phyloP scores from a whole-genome alignment of 2,888 invertebrate genomes.

The Eristalinus sepulchralis region DNA sequence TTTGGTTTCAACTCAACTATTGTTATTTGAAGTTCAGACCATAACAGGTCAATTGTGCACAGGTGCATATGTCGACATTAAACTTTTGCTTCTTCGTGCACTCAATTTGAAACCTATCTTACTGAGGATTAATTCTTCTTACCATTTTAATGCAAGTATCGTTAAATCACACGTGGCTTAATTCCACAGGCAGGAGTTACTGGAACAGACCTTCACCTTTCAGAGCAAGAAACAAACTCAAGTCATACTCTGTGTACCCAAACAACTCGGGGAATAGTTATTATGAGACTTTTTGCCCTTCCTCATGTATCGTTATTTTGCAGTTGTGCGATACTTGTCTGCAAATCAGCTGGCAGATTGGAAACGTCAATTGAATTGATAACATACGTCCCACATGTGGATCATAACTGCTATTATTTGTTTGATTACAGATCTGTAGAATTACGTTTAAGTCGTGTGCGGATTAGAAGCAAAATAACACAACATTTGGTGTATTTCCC shows the following conservation, averaged over 20 bases:
- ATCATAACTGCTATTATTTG: conserved; percentile 8
- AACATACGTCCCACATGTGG: conserved; percentile 59
- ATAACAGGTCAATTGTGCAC: too few species aligned
- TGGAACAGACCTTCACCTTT: background rate
- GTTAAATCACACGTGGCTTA: background rate
- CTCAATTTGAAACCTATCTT: too few species aligned
- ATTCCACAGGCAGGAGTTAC: background rate
- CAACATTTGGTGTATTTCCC: too few species aligned
- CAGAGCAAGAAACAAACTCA: background rate
- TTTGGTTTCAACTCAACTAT: too few species aligned
- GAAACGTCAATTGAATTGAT: conserved; percentile 8
- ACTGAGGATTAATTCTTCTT: background rate
- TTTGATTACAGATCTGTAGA: background rate
- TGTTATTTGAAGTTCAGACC: too few species aligned
- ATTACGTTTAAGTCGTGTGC: background rate
- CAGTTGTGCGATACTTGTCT: background rate
- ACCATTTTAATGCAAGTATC: background rate
- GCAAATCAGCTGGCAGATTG: conserved; percentile 18
- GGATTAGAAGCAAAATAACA: too few species aligned
- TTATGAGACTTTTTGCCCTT: background rate
- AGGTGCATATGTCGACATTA: too few species aligned
- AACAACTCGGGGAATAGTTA: background rate
- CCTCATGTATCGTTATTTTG: conserved; percentile 11
- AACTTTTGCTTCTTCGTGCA: too few species aligned
- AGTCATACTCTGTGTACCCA: background rate